Conservation (phyloP, 2,888 invertebrate species). For the Nipponacmea schrenckii region DNA sequence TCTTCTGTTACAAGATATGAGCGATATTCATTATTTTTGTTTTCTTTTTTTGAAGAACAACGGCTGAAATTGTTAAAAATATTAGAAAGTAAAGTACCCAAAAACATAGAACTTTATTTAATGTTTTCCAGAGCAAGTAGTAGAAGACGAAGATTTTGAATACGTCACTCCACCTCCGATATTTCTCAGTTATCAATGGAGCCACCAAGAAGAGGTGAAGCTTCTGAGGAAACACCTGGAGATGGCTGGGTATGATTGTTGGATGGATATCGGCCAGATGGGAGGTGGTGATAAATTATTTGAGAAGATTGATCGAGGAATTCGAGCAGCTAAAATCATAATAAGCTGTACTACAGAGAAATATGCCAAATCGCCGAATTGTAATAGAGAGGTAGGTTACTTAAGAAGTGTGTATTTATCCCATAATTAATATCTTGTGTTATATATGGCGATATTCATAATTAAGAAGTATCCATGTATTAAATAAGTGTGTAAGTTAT, state of each 20-base stretch:
- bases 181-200: conserved; percentile 65
- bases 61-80: too few species aligned
- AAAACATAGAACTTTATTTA: too few species aligned
- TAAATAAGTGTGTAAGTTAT: too few species aligned
- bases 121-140: conserved; percentile 40
- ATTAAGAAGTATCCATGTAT: too few species aligned
- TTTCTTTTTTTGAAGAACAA: too few species aligned
- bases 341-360: conserved; percentile 59
- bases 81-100: too few species aligned
- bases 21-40: too few species aligned
- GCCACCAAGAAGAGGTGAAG: conserved; percentile 61
- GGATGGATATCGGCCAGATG: conserved; percentile 67
- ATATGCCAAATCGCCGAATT: conserved; percentile 64
- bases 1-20: too few species aligned
- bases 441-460: too few species aligned
- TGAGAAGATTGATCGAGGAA: conserved; percentile 62
- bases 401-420: too few species aligned
- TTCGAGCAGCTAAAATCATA: conserved; percentile 58
- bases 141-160: conserved; percentile 45
- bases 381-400: conserved; percentile 62
- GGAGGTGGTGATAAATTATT: conserved; percentile 66
- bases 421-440: too few species aligned
- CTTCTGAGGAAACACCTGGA: conserved; percentile 58
- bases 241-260: conserved; percentile 62
- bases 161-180: conserved; percentile 38